Base-by-base conservation (phyloP, 2,888 invertebrate species). In the Chaitophorus viminalis region DNA sequence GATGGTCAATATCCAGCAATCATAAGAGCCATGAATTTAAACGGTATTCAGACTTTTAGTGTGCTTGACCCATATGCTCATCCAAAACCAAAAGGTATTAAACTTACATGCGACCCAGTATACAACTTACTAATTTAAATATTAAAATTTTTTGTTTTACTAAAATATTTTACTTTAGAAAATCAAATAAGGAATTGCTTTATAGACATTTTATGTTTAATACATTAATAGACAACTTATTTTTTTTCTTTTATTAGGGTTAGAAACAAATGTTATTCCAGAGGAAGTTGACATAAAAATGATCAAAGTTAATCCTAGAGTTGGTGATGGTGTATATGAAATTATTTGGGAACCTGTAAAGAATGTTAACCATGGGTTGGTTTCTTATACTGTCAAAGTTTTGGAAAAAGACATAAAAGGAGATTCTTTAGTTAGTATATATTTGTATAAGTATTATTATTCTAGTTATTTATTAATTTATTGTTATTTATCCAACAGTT, bases 341-440 rank as follows among this genome's bases (percentile, higher is more conserved):
- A 87, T 98, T 74, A 94, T 95, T 3, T 98, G 98, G 98, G 92
- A 94, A 31, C 94, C 95, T 0, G 94, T 95, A 0, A 92, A 92
- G 0, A 94, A 94, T 84, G 95, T 96, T 6, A 97, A 96, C 90
- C 95, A 95, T 91, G 96, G 96, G 25, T 93, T 94, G 6, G 94
- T 97, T 0, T 95, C 95, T 91, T 98, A 98, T 91, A 96, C 97
- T 91, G 93, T 97, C 79, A 95, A 94, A 91, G 93, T 95, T 89
- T 92, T 93, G 14, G 93, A 93, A 89, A 92, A 93, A 68, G 93
- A 94, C 82, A 33, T 31, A 17, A 85, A 68, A 76, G 46, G 76
- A 8, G 94, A 94, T 91, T 93, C 94, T 89, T 89, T 89, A 33
- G 90, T 90, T 89, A 89, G 90, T 89, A 72, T 87, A 70, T 29